Conservation (phyloP, 2,113 vertebrate species). For the Bujurquina vittata region DNA sequence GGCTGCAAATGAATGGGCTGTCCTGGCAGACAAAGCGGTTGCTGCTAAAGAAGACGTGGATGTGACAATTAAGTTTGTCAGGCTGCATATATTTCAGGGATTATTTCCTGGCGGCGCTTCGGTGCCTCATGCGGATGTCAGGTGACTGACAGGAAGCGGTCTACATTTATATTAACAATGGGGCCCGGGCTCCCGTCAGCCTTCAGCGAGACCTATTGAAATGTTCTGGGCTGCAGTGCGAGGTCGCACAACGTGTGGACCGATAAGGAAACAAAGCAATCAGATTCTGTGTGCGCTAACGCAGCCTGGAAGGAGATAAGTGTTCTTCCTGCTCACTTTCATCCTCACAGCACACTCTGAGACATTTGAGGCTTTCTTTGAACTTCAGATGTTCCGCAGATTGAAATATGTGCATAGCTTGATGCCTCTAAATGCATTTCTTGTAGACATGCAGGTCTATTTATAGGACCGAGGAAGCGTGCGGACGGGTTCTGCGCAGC, state of each 20-base stretch:
- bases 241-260: neutral
- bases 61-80: conserved; percentile 48
- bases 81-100: conserved; percentile 24
- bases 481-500: neutral
- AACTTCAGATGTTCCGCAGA: neutral
- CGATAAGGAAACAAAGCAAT: neutral
- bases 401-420: neutral
- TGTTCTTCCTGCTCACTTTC: neutral
- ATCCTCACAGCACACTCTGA: neutral
- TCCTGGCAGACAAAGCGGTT: conserved; percentile 30
- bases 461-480: neutral
- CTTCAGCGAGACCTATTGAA: neutral
- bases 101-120: conserved; percentile 37
- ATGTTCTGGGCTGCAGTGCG: neutral
- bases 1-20: conserved; percentile 25
- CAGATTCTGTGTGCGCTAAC: neutral
- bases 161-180: conserved; percentile 20
- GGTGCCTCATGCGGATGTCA: conserved; percentile 23
- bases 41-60: conserved; percentile 4
- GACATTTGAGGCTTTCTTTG: neutral
- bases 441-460: neutral
- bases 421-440: neutral
- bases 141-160: conserved; percentile 53
- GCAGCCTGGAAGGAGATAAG: neutral
- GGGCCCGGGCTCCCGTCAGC: conserved; percentile 24